These are phyloP conservation scores for Caenorhabditis briggsae DNA, from an alignment of 1,140 invertebrate species.

Conservation along the genomic window DNA sequence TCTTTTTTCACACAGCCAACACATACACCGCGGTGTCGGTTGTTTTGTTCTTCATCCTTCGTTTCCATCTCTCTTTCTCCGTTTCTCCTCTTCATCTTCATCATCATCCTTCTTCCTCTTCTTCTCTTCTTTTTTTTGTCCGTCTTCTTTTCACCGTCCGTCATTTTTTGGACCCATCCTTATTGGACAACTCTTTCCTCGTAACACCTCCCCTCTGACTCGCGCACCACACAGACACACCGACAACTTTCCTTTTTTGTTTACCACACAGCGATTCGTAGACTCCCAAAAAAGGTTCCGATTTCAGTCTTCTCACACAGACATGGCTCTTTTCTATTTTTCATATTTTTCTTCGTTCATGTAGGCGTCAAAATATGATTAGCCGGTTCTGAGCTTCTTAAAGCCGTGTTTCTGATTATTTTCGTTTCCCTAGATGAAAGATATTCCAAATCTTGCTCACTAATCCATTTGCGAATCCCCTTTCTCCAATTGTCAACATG, in stretches of 20 bases:
- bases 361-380: background rate
- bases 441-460: background rate
- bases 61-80: constrained; percentile 4
- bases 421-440: background rate
- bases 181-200: background rate
- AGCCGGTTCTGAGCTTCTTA: no score
- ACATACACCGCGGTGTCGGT: constrained; percentile 8
- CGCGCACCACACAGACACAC: background rate
- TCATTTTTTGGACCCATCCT: constrained; percentile 24
- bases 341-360: background rate
- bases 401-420: no score
- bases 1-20: background rate
- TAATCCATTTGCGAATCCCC: background rate
- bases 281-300: constrained; percentile 20
- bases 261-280: constrained; percentile 37
- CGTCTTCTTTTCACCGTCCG: background rate
- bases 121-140: background rate
- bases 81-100: background rate
- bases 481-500: background rate
- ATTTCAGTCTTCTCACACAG: constrained; percentile 45
- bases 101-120: background rate
- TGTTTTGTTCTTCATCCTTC: constrained; percentile 28
- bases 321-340: background rate
- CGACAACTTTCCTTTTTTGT: background rate
- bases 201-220: background rate